Evolutionary conservation across 1,140 invertebrate species (phyloP).

Genomic region (Coboldia fuscipes): DNA sequence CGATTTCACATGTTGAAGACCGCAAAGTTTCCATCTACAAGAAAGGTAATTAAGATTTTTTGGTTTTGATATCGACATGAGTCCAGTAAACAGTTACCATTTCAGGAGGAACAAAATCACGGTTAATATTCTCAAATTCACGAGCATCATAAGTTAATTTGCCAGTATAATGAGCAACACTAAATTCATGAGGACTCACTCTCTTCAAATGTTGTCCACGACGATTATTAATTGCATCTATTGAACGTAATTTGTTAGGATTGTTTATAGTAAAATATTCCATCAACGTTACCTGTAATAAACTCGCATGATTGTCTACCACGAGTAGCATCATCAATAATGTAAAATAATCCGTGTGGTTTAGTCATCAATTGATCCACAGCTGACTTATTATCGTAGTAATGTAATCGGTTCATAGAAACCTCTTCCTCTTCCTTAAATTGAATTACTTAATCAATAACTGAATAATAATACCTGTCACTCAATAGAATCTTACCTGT

Average conservation of each 20-base stretch:
- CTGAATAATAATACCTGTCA: not conserved
- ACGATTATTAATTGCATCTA: conserved; percentile 27
- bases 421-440: conserved; percentile 57
- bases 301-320: conserved; percentile 24
- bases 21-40: conserved; percentile 46
- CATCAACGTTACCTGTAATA: conserved; percentile 27
- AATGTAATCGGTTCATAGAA: conserved; percentile 41
- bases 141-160: conserved; percentile 58
- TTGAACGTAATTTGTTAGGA: too few species aligned
- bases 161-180: conserved; percentile 65
- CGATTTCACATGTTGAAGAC: conserved; percentile 41
- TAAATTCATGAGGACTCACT: conserved; percentile 43
- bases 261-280: not conserved
- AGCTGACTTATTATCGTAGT: conserved; percentile 70
- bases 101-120: conserved; percentile 71
- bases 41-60: not conserved
- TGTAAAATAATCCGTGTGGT: conserved; percentile 60
- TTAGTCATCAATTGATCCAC: conserved; percentile 70
- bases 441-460: conserved; percentile 2
- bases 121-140: conserved; percentile 69
- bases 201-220: conserved; percentile 37
- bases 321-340: conserved; percentile 77
- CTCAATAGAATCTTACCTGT: conserved; percentile 28
- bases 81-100: conserved; percentile 25
- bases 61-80: too few species aligned